Base-by-base conservation (phyloP, 2,797 vertebrate species). In the Garrulus glandarius region DNA sequence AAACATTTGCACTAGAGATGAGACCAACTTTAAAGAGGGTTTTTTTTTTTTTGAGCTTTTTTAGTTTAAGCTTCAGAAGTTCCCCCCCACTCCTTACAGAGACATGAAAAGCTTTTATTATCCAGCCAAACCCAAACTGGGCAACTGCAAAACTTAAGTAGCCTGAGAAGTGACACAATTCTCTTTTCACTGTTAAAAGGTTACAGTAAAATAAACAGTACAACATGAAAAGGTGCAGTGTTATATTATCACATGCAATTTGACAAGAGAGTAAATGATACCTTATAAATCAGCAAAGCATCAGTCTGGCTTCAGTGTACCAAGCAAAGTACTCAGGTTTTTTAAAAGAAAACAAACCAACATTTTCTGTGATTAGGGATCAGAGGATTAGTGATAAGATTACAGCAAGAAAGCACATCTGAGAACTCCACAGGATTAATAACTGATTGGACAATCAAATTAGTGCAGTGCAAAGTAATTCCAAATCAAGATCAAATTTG, bases 331-430 rank as follows among this genome's bases (percentile, higher is more conserved):
- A 96, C 22, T 84, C 43, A 70, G 82, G 47, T 44, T 76, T 44
- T 29, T 20, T 1, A 68, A 95, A 88, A 72, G 91, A 95, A 43
- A 87, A 71, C 56, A 95, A 96, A 56, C 21, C n/a, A 34, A 56
- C 94, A 95, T 96, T 97, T 93, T 96, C 90, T 95, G 92, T 92
- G 98, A 97, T 97, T 97, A 98, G 90, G 93, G 92, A 95, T 97
- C 97, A 98, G 97, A 98, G 98, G 98, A 99, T 99, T 99, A 99
- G 98, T 98, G 98, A 97, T 99, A 99, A 99, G 99, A 98, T 98
- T 99, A 99, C 99, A 99, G 99, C 99, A 99, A 99, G 99, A 99
- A 99, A 98, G 97, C 97, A 94, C 91, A 97, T 97, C 71, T 94
- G 78, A 92, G 81, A 95, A 97, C 92, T 97, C 96, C 97, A 98